A percentile compares a stretch with the other conserved stretches of the same genome.
Evolutionary conservation across 1,140 invertebrate genomes (phyloP).

Genomic region (Drosophila insularis): DNA sequence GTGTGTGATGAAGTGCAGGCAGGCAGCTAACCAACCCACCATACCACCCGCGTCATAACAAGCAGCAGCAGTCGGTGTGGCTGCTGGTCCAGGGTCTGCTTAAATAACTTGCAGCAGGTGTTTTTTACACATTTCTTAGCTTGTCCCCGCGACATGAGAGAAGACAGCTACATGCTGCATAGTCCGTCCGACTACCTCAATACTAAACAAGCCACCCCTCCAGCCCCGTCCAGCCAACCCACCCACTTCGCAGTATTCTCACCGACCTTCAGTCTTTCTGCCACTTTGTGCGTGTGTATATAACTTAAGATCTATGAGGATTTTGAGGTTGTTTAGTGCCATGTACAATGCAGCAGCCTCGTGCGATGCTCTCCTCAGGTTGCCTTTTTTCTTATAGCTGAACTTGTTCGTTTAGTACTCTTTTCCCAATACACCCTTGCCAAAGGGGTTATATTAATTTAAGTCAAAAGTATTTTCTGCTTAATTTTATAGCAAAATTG

Average conservation of each 20-base stretch:
- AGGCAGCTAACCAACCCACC: constrained; percentile 21
- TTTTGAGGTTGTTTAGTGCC: constrained; percentile 77
- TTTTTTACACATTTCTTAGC: constrained; percentile 76
- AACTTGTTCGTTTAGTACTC: neutral
- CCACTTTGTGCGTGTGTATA: constrained; percentile 51
- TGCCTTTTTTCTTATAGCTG: constrained; percentile 18
- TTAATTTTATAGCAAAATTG: no score
- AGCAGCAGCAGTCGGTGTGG: constrained; percentile 29
- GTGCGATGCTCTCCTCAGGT: constrained; percentile 27
- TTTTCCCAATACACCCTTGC: neutral
- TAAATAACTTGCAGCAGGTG: constrained; percentile 79
- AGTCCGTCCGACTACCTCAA: neutral
- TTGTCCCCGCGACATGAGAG: constrained; percentile 66
- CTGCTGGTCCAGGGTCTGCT: constrained; percentile 41
- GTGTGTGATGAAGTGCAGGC: constrained; percentile 76
- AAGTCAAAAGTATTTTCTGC: neutral
- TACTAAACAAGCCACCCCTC: no score
- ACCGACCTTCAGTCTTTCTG: constrained; percentile 30
- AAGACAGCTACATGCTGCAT: constrained; percentile 61
- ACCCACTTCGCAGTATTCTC: neutral
- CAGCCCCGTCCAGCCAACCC: neutral
- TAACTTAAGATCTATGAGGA: constrained; percentile 80
- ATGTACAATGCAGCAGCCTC: constrained; percentile 54
- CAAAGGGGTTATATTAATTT: neutral
- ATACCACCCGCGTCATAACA: constrained; percentile 56